A percentile compares a stretch with the other conserved stretches of the same genome.
phyloP scores from a whole-genome alignment of 1,140 invertebrate genomes.

The Scaptomyza graminum region DNA sequence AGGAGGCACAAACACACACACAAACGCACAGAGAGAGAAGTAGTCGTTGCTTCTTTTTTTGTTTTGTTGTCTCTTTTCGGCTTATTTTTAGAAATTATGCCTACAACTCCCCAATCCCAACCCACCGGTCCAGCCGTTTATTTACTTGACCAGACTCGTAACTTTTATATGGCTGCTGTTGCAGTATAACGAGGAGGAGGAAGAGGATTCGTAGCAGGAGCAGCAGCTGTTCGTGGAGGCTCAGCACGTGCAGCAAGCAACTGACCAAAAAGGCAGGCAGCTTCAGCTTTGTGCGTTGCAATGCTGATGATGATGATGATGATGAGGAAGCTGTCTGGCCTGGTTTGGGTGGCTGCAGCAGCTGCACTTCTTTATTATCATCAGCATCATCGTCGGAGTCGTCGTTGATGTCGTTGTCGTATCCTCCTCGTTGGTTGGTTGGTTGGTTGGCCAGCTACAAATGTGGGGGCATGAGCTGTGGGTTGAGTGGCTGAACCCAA shows the following conservation, averaged over 20 bases:
- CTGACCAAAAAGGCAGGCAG: constrained; percentile 52
- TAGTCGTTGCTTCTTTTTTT: constrained; percentile 77
- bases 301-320: constrained; percentile 38
- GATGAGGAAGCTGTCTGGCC: constrained; percentile 48
- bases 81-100: constrained; percentile 79
- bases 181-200: neutral
- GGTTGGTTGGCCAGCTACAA: constrained; percentile 59
- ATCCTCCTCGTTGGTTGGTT: constrained; percentile 46
- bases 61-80: constrained; percentile 81
- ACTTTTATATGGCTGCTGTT: constrained; percentile 61
- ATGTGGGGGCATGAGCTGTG: constrained; percentile 10
- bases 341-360: constrained; percentile 24
- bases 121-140: constrained; percentile 42
- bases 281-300: constrained; percentile 52
- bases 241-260: constrained; percentile 81
- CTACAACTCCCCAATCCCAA: constrained; percentile 21
- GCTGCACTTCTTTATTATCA: constrained; percentile 24
- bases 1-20: constrained; percentile 30
- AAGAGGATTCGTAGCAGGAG: constrained; percentile 3
- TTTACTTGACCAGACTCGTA: constrained; percentile 74
- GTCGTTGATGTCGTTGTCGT: neutral
- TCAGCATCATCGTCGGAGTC: neutral
- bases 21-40: constrained; percentile 47
- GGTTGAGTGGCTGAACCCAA: constrained; percentile 10
- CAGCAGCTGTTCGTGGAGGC: constrained; percentile 74